Evolutionary conservation across 2,888 invertebrate genomes (phyloP).

Genomic region (Hybos culiciformis): DNA sequence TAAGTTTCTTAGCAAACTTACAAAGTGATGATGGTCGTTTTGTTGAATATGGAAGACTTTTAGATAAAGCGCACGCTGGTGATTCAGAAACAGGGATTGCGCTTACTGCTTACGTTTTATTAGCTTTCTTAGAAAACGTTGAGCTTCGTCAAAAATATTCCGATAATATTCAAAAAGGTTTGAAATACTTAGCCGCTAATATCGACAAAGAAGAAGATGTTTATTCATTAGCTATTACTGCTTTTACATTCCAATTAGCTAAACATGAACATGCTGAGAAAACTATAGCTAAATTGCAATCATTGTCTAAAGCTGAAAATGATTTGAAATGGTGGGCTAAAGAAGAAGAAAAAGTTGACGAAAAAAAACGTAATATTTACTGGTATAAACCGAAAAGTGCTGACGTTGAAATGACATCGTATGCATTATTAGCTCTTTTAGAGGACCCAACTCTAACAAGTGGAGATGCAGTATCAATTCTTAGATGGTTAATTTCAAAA

Average conservation of each 20-base stretch:
- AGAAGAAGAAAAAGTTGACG: constrained; percentile 37
- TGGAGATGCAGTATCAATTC: constrained; percentile 38
- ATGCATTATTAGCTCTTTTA: constrained; percentile 61
- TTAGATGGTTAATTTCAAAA: constrained; percentile 59
- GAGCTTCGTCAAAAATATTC: constrained; percentile 37
- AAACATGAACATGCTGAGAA: constrained; percentile 54
- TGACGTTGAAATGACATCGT: constrained; percentile 72
- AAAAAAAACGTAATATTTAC: constrained; percentile 51
- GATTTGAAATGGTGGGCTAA: constrained; percentile 75
- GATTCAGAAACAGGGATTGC: constrained; percentile 58
- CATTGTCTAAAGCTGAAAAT: constrained; percentile 37
- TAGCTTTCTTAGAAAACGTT: constrained; percentile 56
- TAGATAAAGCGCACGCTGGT: constrained; percentile 41
- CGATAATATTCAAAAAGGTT: constrained; percentile 57
- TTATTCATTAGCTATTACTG: constrained; percentile 63
- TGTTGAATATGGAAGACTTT: constrained; percentile 64
- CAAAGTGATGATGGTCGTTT: constrained; percentile 67
- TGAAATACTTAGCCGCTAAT: constrained; percentile 58
- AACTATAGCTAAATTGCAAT: constrained; percentile 43
- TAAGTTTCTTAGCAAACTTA: constrained; percentile 54
- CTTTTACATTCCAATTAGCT: constrained; percentile 63
- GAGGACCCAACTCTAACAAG: too few relatives aligned
- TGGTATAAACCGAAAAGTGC: constrained; percentile 53
- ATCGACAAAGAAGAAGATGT: constrained; percentile 51
- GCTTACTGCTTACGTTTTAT: constrained; percentile 63